A percentile compares a stretch with the other conserved stretches of the same genome.
Evolutionary conservation across 2,113 vertebrate genomes (phyloP).

Genomic region (Peromyscus californicus): DNA sequence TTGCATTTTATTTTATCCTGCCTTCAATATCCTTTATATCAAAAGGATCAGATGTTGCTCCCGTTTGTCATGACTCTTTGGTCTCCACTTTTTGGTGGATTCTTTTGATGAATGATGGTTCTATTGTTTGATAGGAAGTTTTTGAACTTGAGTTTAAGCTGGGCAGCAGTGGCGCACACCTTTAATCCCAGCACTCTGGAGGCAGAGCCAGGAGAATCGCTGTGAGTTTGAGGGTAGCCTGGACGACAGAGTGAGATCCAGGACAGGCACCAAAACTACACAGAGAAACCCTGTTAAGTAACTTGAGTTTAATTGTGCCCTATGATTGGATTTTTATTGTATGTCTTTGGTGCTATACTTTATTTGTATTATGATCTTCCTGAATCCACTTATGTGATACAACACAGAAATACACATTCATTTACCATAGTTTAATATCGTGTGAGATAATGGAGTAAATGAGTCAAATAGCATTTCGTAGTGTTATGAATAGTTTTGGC

Average conservation of each 20-base stretch:
- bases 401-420: neutral
- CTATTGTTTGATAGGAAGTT: neutral
- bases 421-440: neutral
- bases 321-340: neutral
- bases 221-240: no score
- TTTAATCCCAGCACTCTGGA: no score
- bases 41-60: neutral
- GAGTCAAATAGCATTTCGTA: neutral
- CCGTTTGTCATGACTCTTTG: neutral
- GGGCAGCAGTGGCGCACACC: no score
- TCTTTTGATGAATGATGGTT: neutral
- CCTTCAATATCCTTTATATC: neutral
- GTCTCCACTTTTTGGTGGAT: neutral
- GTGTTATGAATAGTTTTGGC: neutral
- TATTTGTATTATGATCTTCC: neutral
- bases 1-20: neutral
- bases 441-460: neutral
- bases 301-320: neutral
- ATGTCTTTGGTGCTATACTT: neutral
- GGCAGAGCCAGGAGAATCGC: no score
- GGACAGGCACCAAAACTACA: no score
- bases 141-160: neutral
- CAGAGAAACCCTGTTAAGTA: no score
- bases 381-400: neutral
- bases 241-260: no score